A percentile compares a stretch with the other conserved stretches of the same genome.
Evolutionary conservation across 2,888 invertebrate species (phyloP).

Genomic region (Melanostoma scalare): DNA sequence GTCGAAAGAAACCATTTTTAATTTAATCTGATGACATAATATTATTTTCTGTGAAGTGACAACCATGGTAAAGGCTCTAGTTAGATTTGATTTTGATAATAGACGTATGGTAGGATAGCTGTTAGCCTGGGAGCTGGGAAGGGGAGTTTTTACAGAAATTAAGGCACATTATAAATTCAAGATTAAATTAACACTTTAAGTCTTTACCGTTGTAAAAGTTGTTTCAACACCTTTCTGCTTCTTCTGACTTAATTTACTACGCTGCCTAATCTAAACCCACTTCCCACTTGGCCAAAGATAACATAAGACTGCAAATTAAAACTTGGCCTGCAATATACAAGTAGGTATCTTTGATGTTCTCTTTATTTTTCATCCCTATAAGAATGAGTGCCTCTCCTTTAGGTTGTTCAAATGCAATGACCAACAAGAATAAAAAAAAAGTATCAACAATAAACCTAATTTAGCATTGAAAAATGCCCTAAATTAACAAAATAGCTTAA

Average conservation of each 20-base stretch:
- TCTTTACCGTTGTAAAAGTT: not conserved
- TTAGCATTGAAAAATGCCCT: slow-evolving; percentile 68
- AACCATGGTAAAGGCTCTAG: too few species aligned
- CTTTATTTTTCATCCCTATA: not conserved
- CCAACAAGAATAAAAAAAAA: slow-evolving; percentile 9
- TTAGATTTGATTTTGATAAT: too few species aligned
- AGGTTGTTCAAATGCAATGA: slow-evolving; percentile 8
- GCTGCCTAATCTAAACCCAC: slow-evolving; percentile 12
- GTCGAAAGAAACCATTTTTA: too few species aligned
- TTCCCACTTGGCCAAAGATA: slow-evolving; percentile 42
- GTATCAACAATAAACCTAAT: slow-evolving; percentile 58
- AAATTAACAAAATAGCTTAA: slow-evolving; percentile 73
- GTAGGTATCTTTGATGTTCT: not conserved
- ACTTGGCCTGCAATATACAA: slow-evolving; percentile 31
- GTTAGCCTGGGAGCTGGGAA: too few species aligned
- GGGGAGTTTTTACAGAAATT: too few species aligned
- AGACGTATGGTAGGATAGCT: too few species aligned
- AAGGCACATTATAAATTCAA: too few species aligned
- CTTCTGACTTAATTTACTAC: slow-evolving; percentile 11
- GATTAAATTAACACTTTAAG: not conserved
- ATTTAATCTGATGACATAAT: too few species aligned
- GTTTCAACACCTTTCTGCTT: not conserved
- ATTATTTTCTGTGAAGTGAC: too few species aligned
- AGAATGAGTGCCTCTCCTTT: not conserved
- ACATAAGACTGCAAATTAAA: slow-evolving; percentile 45